phyloP scores from a whole-genome alignment of 2,113 vertebrate species.

The Myocastor coypus region DNA sequence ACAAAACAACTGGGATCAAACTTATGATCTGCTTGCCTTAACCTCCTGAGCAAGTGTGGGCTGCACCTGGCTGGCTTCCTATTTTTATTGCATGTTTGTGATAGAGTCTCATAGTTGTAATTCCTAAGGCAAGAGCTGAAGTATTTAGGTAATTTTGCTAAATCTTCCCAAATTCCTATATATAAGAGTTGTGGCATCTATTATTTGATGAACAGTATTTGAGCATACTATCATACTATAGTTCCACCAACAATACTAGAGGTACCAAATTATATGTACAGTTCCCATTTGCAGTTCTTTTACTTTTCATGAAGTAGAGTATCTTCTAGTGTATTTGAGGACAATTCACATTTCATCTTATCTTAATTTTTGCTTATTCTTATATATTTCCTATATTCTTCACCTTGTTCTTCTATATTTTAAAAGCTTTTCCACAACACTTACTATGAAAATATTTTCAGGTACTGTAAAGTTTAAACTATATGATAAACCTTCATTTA shows the following conservation, averaged over 20 bases:
- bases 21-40: background rate
- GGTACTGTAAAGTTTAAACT: background rate
- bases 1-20: background rate
- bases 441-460: background rate
- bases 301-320: background rate
- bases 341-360: background rate
- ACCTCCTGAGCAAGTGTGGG: background rate
- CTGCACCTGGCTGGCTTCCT: background rate
- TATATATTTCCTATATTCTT: background rate
- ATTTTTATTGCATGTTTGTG: background rate
- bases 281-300: background rate
- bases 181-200: background rate
- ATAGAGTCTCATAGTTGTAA: background rate
- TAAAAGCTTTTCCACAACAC: background rate
- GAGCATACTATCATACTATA: background rate
- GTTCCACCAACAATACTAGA: background rate
- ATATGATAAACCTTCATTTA: background rate
- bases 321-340: background rate
- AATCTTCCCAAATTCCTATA: background rate
- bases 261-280: background rate
- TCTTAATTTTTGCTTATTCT: background rate
- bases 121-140: background rate
- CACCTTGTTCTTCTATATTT: background rate
- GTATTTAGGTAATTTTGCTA: background rate
- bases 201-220: background rate